Percentiles rank a stretch among this genome's conserved stretches.
Evolutionary conservation across 2,113 vertebrate species (phyloP).

Genomic region (Conger conger): DNA sequence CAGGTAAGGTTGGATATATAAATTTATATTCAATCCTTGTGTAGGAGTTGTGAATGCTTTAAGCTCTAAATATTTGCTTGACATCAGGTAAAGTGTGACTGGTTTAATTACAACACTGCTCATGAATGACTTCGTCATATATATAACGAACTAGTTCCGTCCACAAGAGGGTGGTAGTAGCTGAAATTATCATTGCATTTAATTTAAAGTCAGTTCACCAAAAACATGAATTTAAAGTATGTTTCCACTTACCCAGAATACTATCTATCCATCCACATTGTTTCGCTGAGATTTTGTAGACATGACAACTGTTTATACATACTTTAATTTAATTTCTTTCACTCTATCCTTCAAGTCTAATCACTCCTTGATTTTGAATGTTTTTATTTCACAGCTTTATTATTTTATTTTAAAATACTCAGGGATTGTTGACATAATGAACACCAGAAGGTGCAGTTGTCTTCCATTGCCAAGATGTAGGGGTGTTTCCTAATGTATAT

Average conservation of each 20-base stretch:
- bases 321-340: no score
- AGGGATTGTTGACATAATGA: neutral
- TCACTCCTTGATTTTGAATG: no score
- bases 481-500: neutral
- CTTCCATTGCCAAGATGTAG: neutral
- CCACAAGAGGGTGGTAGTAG: slow-evolving; percentile 1
- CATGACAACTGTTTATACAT: no score
- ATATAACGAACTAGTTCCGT: neutral
- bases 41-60: no score
- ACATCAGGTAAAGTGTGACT: neutral
- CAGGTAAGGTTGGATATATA: no score
- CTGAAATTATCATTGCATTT: neutral
- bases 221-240: no score
- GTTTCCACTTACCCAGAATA: no score
- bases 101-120: neutral
- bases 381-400: no score
- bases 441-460: neutral
- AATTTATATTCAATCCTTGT: no score
- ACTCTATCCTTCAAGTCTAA: no score
- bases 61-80: neutral
- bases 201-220: neutral
- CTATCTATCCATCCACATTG: no score
- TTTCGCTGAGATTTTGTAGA: no score
- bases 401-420: neutral
- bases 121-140: neutral